Percentiles rank a stretch among this genome's conserved stretches.
Conservation (phyloP, 2,888 invertebrate species). For the Diarsia rubi region DNA sequence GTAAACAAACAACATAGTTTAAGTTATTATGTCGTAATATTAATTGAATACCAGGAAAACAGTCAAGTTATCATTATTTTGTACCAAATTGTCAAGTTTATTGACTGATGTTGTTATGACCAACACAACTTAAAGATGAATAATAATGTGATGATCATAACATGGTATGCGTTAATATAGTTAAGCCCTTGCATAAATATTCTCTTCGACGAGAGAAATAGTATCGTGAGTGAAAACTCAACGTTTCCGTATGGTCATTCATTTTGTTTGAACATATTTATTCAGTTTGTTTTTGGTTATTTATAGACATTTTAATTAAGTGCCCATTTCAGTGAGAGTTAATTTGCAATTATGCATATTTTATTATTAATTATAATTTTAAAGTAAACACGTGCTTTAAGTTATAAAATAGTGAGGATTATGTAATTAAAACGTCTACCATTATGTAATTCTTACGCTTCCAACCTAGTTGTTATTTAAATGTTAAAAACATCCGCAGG, state of each 20-base stretch:
- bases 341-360: background rate
- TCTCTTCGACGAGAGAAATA: conserved; percentile 6
- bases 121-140: background rate
- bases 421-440: background rate
- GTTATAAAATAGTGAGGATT: conserved; percentile 3
- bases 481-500: background rate
- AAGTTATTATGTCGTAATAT: background rate
- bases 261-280: conserved; percentile 4
- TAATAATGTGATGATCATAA: background rate
- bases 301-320: conserved; percentile 14
- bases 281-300: background rate
- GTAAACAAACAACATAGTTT: background rate
- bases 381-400: background rate
- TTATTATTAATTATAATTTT: background rate
- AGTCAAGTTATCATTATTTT: background rate
- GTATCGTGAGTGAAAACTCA: conserved; percentile 28
- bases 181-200: conserved; percentile 26
- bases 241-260: conserved; percentile 4
- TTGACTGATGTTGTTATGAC: background rate
- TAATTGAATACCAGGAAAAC: background rate
- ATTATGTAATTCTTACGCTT: background rate
- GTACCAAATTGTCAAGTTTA: background rate
- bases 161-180: conserved; percentile 1
- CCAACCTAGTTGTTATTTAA: background rate
- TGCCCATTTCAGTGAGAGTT: conserved; percentile 28